Base-by-base conservation (phyloP, 2,797 vertebrate genomes). In the Ciconia nigra region DNA sequence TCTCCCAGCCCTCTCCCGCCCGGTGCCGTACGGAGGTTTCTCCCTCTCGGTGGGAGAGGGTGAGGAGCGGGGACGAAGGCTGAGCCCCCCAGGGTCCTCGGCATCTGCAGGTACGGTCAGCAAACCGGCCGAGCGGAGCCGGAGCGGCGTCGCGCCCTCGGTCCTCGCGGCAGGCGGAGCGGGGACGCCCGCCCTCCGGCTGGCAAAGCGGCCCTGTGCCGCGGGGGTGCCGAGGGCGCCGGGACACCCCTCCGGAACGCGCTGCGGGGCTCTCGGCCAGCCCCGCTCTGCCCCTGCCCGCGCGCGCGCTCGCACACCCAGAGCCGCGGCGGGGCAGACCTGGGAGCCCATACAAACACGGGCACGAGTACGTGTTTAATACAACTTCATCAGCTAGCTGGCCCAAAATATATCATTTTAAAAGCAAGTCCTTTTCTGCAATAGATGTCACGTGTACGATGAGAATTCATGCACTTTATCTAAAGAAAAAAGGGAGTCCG, bases 391-490 rank as follows among this genome's bases (percentile, higher is more conserved):
- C 28, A 3, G 15, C 49, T 4, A 9, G 10, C 49, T 31, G 19
- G 26, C 8, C 62, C 16, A 42, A 66, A 18, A 46, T 0, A 2
- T 1, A 9, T 28, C 12, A 37, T 39, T 18, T 18, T 13, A 31
- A 79, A 73, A 52, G 41, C 8, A 59, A 37, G 22, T 25, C 57
- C 35, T 17, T 37, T 37, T n/a, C 12, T 26, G 35, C 58, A 7
- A 7, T 8, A 5, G 5, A 31, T 20, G 9, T 21, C 33, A 15
- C 2, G 5, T 2, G 9, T 2, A 13, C 1, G 10, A 28, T 2
- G 20, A 35, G 41, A 57, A 35, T 18, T 25, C 35, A 5, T 2
- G 4, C 14, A 1, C 25, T 46, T 66, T 3, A 13, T 5, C 37
- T 4, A 10, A 9, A 42, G 47, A 14, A 26, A 15, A 6, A 2